These are phyloP conservation scores for Sarcoramphus papa DNA, from an alignment of 2,797 vertebrate genomes.

Conservation along the genomic window DNA sequence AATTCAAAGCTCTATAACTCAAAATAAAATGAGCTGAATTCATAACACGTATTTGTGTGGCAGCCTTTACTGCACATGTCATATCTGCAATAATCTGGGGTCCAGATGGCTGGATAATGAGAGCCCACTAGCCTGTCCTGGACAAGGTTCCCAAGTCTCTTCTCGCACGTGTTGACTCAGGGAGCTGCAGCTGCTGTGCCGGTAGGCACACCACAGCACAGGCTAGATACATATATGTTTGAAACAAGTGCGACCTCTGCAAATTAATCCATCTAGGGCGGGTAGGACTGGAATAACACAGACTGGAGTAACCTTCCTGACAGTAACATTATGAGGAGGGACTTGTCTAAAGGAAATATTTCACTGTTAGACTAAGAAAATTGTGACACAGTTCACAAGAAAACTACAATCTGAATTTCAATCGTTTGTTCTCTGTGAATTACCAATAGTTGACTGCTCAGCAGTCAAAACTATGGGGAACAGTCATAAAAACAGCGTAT, in stretches of 20 bases:
- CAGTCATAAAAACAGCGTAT: neutral
- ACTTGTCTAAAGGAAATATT: neutral
- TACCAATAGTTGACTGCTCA: constrained; percentile 21
- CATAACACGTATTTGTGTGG: constrained; percentile 50
- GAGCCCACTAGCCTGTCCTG: constrained; percentile 40
- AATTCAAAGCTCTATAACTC: constrained; percentile 36
- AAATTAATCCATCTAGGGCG: neutral
- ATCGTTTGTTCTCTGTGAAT: neutral
- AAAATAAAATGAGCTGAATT: constrained; percentile 55
- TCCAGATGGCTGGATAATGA: constrained; percentile 56
- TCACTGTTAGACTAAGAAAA: neutral
- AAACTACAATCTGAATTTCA: neutral
- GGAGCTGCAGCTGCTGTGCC: constrained; percentile 8
- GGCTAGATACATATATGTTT: neutral
- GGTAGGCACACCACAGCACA: neutral
- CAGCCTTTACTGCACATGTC: constrained; percentile 52
- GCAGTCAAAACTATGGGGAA: constrained; percentile 27
- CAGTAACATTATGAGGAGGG: neutral
- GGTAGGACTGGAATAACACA: neutral
- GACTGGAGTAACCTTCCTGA: neutral
- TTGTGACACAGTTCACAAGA: neutral
- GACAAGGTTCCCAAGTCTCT: constrained; percentile 3
- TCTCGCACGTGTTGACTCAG: neutral
- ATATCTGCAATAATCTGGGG: constrained; percentile 44
- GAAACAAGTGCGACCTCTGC: neutral